Percentiles rank a stretch among this genome's conserved stretches.
These are phyloP conservation scores for Natator depressus DNA, from an alignment of 2,113 vertebrate genomes.

Conservation along the genomic window DNA sequence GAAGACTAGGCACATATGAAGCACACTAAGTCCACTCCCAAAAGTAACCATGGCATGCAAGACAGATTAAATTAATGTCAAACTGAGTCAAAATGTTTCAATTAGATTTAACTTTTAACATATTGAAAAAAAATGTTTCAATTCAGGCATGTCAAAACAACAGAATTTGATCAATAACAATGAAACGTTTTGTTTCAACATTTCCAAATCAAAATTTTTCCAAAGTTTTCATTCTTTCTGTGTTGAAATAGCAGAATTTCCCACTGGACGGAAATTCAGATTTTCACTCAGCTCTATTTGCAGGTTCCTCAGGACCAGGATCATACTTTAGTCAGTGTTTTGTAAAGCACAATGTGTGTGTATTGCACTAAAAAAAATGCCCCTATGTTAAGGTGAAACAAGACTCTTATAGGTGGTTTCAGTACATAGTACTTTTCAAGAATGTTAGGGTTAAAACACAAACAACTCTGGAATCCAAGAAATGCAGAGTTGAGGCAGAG, in stretches of 20 bases:
- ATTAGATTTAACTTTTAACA: not conserved
- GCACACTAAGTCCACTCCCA: accelerated
- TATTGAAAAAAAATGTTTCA: not conserved
- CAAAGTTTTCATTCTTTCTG: accelerated
- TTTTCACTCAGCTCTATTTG: not conserved
- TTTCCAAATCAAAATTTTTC: not conserved
- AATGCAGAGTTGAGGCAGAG: not conserved
- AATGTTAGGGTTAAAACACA: not conserved
- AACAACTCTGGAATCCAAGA: not conserved
- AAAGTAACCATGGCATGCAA: not conserved
- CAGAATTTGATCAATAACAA: not conserved
- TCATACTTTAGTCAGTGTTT: not conserved
- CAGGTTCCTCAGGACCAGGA: no score
- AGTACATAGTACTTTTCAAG: not conserved
- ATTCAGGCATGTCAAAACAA: not conserved
- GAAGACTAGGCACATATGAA: not conserved
- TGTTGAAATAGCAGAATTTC: not conserved
- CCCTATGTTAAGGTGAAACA: not conserved
- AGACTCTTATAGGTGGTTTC: not conserved
- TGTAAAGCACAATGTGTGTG: not conserved
- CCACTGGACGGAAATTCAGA: not conserved
- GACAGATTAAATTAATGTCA: not conserved
- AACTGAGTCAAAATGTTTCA: not conserved
- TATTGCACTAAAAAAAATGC: not conserved
- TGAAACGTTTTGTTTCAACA: not conserved